A percentile compares a stretch with the other conserved stretches of the same genome.
Conservation (phyloP, 2,113 vertebrate genomes). For the Muntiacus reevesi region DNA sequence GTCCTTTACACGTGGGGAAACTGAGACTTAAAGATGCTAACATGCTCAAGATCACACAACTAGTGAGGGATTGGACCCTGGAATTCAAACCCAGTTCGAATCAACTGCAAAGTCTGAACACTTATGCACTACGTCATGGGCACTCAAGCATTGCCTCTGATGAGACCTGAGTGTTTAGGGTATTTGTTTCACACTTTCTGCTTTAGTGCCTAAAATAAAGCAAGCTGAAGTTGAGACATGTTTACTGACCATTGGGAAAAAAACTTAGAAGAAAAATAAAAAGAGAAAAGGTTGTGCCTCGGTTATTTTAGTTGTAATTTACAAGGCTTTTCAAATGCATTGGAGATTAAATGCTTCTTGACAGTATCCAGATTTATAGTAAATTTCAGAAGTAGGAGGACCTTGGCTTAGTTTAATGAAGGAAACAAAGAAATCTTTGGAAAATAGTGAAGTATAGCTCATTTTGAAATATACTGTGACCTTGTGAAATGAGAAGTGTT, state of each 20-base stretch:
- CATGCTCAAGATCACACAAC: neutral
- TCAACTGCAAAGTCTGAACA: neutral
- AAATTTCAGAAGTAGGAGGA: neutral
- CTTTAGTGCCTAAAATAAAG: neutral
- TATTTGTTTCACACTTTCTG: neutral
- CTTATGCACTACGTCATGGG: neutral
- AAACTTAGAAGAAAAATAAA: neutral
- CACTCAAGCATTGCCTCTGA: neutral
- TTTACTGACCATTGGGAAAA: neutral
- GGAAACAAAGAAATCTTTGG: conserved; percentile 34
- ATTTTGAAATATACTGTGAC: conserved; percentile 57
- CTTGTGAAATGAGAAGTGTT: conserved; percentile 48
- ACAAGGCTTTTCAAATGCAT: neutral
- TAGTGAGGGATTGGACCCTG: neutral
- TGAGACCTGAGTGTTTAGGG: neutral
- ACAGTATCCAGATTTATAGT: conserved; percentile 42
- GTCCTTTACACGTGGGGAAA: neutral
- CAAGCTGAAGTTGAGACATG: neutral
- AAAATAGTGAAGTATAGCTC: neutral
- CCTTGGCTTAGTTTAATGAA: conserved; percentile 23
- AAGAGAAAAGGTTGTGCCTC: neutral
- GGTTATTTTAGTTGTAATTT: conserved; percentile 41
- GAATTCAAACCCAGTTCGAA: neutral
- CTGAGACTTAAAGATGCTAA: neutral
- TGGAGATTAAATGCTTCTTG: conserved; percentile 5